These are phyloP conservation scores for Branchinecta lynchi DNA, from an alignment of 1,140 invertebrate genomes.

Conservation along the genomic window DNA sequence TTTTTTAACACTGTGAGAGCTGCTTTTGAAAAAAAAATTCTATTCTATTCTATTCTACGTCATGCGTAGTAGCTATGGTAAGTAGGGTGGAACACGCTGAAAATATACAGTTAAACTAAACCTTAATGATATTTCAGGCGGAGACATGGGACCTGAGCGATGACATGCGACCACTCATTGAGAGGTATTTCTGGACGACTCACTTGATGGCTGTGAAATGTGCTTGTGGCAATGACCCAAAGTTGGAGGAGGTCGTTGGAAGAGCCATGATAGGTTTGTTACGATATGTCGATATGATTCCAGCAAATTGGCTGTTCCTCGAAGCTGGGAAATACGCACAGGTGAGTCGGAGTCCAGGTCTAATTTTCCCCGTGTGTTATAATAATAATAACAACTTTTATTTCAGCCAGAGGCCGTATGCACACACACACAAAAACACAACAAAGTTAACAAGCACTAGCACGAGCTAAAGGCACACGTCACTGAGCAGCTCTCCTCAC, in stretches of 20 bases:
- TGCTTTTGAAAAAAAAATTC: too few species aligned
- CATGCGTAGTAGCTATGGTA: too few species aligned
- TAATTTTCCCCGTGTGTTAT: too few species aligned
- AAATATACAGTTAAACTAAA: not conserved
- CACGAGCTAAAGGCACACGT: too few species aligned
- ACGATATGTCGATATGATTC: not conserved
- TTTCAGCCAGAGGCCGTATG: too few species aligned
- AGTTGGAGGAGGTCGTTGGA: not conserved
- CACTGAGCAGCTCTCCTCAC: too few species aligned
- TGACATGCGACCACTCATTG: not conserved
- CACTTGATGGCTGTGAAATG: not conserved
- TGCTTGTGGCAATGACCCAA: not conserved
- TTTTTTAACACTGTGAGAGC: too few species aligned
- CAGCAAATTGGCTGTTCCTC: not conserved
- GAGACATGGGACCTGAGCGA: not conserved
- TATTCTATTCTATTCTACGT: too few species aligned
- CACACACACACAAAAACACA: too few species aligned
- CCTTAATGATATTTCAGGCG: not conserved
- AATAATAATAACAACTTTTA: too few species aligned
- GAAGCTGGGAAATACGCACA: constrained; percentile 1
- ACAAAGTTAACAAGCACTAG: too few species aligned
- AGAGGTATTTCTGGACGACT: not conserved
- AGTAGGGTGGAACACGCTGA: not conserved
- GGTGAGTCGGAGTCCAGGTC: not conserved
- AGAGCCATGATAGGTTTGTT: not conserved